Base-by-base conservation (phyloP, 1,140 invertebrate genomes). In the Piezodorus guildinii region DNA sequence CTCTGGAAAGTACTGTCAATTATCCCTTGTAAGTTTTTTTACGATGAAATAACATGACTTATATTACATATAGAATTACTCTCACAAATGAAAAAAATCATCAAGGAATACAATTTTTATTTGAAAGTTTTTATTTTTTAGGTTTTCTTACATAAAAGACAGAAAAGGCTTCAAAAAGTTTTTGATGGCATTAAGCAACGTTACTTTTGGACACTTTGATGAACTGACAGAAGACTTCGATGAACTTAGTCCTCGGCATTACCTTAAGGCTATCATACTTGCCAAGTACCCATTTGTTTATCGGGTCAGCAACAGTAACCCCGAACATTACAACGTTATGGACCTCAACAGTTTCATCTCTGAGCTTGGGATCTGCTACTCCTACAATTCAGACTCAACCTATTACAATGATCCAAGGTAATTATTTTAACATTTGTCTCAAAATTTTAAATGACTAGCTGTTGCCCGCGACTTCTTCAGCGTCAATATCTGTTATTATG, bases 321-420 rank as follows among this genome's bases (percentile, higher is more conserved):
- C 66, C 14, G 68, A 71, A 2, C 16, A 39, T 54, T 62, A 51
- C 30, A 43, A 52, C 16, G 45, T 59, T 2, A 17, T 46, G 3
- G 46, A 62, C 6, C 45, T 70, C 44, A 60, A 46, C 14, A 27
- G 44, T 34, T 81, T 79, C 17, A 74, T 84, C 44, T 83, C 82
- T 0, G 83, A 85, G 71, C 77, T 83, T 73, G 84, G 84, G 2
- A 71, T 85, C 65, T 86, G 83, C 68, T 84, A 84, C 72, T 75
- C 80, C 44, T 80, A 83, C 27, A 85, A 85, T 71, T 83, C 82
- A 0, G 74, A 80, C 67, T 74, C 82, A 39, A 82, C 82, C 6
- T 70, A 77, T 17, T 84, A 84, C 70, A 83, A 79, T 70, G 78
- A 79, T 21, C 80, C 78, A 15, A 70, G 73, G 82, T 84, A 72